These are phyloP conservation scores for Sciurus carolinensis DNA, from an alignment of 2,797 vertebrate genomes.

Conservation along the genomic window DNA sequence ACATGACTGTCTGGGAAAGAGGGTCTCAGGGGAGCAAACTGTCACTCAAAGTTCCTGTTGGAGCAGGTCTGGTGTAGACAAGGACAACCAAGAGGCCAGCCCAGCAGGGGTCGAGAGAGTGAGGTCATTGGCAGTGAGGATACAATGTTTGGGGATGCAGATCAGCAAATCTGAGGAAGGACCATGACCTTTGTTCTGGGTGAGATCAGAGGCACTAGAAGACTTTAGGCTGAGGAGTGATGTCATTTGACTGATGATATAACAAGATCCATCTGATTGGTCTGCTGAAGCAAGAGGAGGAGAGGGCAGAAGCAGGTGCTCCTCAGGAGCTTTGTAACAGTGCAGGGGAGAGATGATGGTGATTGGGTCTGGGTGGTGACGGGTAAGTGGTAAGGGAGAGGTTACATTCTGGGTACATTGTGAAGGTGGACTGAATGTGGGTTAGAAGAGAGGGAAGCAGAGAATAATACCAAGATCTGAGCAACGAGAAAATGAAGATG, in stretches of 20 bases:
- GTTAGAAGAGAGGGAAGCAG: not conserved
- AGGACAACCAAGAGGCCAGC: not conserved
- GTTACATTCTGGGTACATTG: not conserved
- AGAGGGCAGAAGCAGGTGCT: not conserved
- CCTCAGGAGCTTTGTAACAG: too few relatives aligned
- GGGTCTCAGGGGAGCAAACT: fast-evolving
- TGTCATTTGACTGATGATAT: not conserved
- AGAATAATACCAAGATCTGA: not conserved
- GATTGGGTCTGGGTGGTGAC: not conserved
- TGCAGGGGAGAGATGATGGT: not conserved
- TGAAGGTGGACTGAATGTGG: not conserved
- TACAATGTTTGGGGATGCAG: not conserved
- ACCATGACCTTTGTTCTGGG: not conserved
- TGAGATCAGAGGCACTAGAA: not conserved
- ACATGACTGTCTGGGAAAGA: not conserved
- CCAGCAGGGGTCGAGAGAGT: not conserved
- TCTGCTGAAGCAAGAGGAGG: not conserved
- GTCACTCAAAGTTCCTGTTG: not conserved
- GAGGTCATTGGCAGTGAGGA: not conserved
- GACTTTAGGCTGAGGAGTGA: not conserved
- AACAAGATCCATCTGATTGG: not conserved
- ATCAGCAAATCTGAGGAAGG: not conserved
- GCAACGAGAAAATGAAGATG: not conserved
- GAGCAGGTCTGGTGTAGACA: not conserved
- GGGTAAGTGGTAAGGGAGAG: not conserved